Conservation (phyloP, 1,140 invertebrate genomes). For the Sycophila sp. region DNA sequence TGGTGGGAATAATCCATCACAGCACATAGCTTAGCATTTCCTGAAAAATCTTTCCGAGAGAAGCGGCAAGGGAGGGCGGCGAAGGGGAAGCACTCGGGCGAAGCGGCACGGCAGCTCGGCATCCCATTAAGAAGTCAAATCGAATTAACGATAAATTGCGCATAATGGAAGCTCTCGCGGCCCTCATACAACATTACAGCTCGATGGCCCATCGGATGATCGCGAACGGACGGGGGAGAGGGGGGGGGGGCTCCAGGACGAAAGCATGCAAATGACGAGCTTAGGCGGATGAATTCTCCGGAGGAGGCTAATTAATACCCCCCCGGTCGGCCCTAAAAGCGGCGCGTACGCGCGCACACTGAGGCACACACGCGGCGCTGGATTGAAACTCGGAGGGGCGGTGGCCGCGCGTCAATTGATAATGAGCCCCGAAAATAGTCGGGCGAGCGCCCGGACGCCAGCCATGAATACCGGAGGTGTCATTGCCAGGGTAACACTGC, state of each 20-base stretch:
- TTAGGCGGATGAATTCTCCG: neutral
- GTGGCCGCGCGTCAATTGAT: neutral
- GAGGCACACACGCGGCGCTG: neutral
- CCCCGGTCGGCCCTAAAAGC: too few relatives aligned
- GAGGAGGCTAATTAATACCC: neutral
- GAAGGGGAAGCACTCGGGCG: neutral
- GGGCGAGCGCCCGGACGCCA: neutral
- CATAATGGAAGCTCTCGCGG: neutral
- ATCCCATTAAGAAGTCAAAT: slow-evolving; percentile 7
- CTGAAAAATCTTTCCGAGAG: too few relatives aligned
- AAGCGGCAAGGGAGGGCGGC: too few relatives aligned
- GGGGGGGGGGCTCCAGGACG: too few relatives aligned
- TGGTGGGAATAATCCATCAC: too few relatives aligned
- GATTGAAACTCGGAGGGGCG: neutral
- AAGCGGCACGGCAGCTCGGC: neutral
- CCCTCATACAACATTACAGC: neutral
- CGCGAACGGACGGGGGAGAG: too few relatives aligned
- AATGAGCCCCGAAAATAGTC: neutral
- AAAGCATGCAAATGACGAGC: neutral
- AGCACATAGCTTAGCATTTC: too few relatives aligned
- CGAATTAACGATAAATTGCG: neutral
- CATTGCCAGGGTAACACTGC: too few relatives aligned
- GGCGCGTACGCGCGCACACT: neutral
- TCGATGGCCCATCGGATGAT: too few relatives aligned
- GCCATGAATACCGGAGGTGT: neutral